A percentile compares a stretch with the other conserved stretches of the same genome.
phyloP scores from a whole-genome alignment of 2,113 vertebrate species.

The Cynocephalus volans region DNA sequence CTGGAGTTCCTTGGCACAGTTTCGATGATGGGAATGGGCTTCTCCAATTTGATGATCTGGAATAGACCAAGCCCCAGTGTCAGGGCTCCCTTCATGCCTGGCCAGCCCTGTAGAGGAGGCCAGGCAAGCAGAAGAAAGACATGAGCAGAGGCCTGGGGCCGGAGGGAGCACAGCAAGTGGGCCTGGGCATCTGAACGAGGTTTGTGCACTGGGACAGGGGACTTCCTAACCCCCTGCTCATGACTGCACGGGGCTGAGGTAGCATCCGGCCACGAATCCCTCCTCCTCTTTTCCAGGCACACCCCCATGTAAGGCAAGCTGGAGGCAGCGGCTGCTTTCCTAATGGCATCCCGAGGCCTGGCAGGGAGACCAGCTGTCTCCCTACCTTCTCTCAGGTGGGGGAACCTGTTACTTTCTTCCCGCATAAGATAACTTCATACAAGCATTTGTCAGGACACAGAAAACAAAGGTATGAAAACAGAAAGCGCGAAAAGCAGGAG shows the following conservation, averaged over 20 bases:
- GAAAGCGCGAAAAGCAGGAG: not conserved
- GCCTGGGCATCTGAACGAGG: not conserved
- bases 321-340: no score
- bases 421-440: not conserved
- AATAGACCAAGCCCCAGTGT: not conserved
- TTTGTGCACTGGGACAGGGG: not conserved
- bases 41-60: conserved; percentile 93
- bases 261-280: not conserved
- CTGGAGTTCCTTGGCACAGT: conserved; percentile 88
- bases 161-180: no score
- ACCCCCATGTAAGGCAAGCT: no score
- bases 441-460: not conserved
- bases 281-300: no score
- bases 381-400: not conserved
- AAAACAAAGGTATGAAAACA: not conserved
- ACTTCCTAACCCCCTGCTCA: not conserved
- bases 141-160: no score
- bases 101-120: not conserved
- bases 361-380: not conserved
- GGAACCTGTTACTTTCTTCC: no score
- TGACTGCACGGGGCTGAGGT: accelerated
- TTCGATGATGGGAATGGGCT: conserved; percentile 92
- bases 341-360: no score
- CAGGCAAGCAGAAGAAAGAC: no score
- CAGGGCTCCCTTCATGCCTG: not conserved